Evolutionary conservation across 2,797 vertebrate genomes (phyloP).

Genomic region (Semotilus atromaculatus): DNA sequence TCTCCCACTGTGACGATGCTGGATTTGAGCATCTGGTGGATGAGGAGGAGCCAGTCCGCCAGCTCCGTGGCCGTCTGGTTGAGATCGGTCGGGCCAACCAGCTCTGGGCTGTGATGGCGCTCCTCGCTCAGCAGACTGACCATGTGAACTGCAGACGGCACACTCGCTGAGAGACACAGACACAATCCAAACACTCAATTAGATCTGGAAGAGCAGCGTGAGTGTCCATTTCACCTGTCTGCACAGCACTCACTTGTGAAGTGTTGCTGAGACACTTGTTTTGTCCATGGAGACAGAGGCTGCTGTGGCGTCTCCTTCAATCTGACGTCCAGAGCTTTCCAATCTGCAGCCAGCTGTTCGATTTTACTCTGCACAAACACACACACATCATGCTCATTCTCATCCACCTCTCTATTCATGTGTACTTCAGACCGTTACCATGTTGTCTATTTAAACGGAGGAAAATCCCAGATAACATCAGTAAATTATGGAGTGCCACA

Average conservation of each 20-base stretch:
- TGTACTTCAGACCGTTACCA: neutral
- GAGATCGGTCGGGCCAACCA: slow-evolving; percentile 86
- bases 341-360: slow-evolving; percentile 80
- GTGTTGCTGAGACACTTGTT: slow-evolving; percentile 72
- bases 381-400: slow-evolving; percentile 13
- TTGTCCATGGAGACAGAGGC: slow-evolving; percentile 71
- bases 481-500: too few relatives aligned
- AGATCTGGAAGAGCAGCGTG: neutral
- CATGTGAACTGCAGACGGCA: slow-evolving; percentile 37
- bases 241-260: slow-evolving; percentile 68
- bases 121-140: slow-evolving; percentile 74
- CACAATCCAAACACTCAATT: neutral
- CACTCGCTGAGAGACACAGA: neutral
- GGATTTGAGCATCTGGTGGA: slow-evolving; percentile 97
- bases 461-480: too few relatives aligned
- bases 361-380: slow-evolving; percentile 72
- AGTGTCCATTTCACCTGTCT: slow-evolving; percentile 2
- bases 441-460: too few relatives aligned
- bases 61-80: slow-evolving; percentile 92
- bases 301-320: slow-evolving; percentile 75
- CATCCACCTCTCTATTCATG: neutral
- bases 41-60: slow-evolving; percentile 92
- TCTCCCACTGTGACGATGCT: slow-evolving; percentile 98
- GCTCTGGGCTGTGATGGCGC: slow-evolving; percentile 76
- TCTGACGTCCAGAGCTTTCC: slow-evolving; percentile 77